Conservation (phyloP, 2,113 vertebrate species). For the Odocoileus hemionus region DNA sequence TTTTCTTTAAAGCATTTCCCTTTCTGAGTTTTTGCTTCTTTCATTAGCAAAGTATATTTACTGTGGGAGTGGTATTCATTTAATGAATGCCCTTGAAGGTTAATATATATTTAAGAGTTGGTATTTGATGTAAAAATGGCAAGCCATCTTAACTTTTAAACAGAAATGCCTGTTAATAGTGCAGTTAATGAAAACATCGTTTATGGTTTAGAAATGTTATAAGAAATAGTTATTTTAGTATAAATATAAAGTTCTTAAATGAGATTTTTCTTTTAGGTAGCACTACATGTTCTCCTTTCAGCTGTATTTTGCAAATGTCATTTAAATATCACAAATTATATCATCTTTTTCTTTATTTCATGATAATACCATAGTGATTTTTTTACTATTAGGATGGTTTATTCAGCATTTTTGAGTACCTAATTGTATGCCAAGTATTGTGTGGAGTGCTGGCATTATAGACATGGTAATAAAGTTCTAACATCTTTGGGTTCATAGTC, state of each 20-base stretch:
- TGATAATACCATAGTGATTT: not conserved
- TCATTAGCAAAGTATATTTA: slow-evolving; percentile 23
- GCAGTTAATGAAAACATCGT: not conserved
- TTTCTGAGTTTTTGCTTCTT: slow-evolving; percentile 17
- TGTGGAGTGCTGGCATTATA: not conserved
- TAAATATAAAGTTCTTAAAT: not conserved
- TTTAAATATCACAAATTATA: slow-evolving; percentile 19
- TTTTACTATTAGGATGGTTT: not conserved
- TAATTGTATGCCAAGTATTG: not conserved
- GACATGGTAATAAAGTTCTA: not conserved
- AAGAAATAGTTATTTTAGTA: not conserved
- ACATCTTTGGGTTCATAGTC: not conserved
- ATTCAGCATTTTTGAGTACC: not conserved
- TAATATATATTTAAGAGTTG: not conserved
- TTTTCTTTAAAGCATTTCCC: slow-evolving; percentile 44
- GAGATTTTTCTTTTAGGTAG: not conserved
- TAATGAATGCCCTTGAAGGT: slow-evolving; percentile 12
- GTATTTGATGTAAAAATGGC: slow-evolving; percentile 25
- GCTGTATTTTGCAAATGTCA: slow-evolving; percentile 31
- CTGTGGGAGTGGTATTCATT: not conserved
- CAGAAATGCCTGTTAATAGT: slow-evolving; percentile 26
- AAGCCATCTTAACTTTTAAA: slow-evolving; percentile 20
- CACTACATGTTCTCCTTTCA: not conserved
- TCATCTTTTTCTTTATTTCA: slow-evolving; percentile 38
- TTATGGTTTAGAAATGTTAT: slow-evolving; percentile 18